These are phyloP conservation scores for Acrobasis consociella DNA, from an alignment of 2,888 invertebrate species.

Conservation along the genomic window DNA sequence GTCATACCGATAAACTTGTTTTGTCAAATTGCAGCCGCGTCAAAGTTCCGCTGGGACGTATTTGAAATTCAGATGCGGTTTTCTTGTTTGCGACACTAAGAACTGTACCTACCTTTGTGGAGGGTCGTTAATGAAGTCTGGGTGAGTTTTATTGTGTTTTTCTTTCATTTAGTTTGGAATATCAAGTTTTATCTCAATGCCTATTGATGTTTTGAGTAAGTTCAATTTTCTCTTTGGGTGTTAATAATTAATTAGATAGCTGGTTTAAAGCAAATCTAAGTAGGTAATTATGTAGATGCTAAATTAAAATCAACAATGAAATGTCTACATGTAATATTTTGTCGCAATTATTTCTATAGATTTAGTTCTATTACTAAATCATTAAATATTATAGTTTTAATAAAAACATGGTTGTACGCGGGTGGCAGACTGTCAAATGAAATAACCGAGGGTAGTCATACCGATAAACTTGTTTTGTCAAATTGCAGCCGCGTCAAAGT, in stretches of 20 bases:
- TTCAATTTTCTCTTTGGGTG: no score
- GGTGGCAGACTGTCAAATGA: constrained; percentile 15
- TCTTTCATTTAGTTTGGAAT: background rate
- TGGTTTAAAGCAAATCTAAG: no score
- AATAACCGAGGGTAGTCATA: constrained; percentile 25
- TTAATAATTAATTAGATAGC: no score
- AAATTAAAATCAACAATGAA: no score
- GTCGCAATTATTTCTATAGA: no score
- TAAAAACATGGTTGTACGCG: constrained; percentile 10
- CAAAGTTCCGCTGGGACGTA: constrained; percentile 38
- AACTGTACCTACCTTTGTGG: background rate
- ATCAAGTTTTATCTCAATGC: background rate
- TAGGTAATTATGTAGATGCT: no score
- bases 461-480: constrained; percentile 37
- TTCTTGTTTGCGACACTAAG: constrained; percentile 50
- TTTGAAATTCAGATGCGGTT: constrained; percentile 62
- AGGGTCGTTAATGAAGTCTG: background rate
- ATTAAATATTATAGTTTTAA: background rate
- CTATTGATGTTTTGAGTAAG: no score
- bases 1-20: constrained; percentile 32
- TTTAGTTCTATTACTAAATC: no score
- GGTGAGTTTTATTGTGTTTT: background rate
- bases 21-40: constrained; percentile 39
- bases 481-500: constrained; percentile 38
- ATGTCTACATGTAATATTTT: no score